Evolutionary conservation across 2,797 vertebrate species (phyloP), one percentile per base, ranked within the genome.

Genomic region (Lindbergichthys nudifrons): DNA sequence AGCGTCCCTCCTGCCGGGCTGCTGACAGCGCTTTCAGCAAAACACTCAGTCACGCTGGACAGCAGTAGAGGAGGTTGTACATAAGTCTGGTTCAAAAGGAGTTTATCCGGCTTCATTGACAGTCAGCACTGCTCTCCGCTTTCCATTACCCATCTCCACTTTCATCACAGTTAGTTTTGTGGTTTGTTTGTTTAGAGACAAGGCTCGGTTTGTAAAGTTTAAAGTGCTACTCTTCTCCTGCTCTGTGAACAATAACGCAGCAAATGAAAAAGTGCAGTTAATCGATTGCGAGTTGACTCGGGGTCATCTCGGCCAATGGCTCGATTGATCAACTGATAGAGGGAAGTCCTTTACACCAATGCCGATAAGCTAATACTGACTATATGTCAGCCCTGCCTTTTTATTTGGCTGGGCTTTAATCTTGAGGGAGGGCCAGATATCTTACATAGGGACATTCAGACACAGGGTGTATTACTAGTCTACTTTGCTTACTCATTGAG

Each of bases 401-500:
- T 56, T 68, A 67, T 48, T 21, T 8, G 4, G 23, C 39, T 26
- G 41, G 21, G 48, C 41, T 36, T 13, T 3, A 14, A 23, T 26
- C 4, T 0, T 1, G 0, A 53, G 42, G 9, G n/a, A 23, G 18
- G 8, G 10, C 46, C 30, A 32, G 39, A 51, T 51, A 14, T 51
- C 15, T 36, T 10, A 8, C 11, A 12, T 0, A 10, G 30, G 53
- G 12, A 10, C 41, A 16, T 12, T 66, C 2, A 39, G 19, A 36
- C 1, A 32, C 10, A 53, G 13, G 5, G 51, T 18, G 10, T 15
- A 5, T 52, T 23, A 58, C 26, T 26, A 26, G 36, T 39, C 42
- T 64, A 16, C 18, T 58, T 42, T 56, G 26, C 54, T 60, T n/a
- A 14, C 21, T 50, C 23, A 63, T 56, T 26, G 23, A 56, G 26